Conservation (phyloP, 2,113 vertebrate species). For the Scalopus aquaticus region DNA sequence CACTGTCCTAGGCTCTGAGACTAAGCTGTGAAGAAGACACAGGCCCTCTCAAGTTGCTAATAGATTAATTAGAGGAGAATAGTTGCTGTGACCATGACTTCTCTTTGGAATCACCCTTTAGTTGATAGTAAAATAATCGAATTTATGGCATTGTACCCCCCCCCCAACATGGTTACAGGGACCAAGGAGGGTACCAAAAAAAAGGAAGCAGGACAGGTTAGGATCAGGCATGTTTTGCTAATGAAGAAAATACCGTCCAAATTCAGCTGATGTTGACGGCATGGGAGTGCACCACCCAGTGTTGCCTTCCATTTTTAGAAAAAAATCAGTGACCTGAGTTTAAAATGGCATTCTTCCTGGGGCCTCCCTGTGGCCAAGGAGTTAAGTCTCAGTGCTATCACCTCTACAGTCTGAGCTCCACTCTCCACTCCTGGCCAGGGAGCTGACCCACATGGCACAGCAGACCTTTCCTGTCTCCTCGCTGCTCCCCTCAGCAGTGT, state of each 20-base stretch:
- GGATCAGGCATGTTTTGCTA: not conserved
- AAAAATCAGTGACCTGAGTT: not conserved
- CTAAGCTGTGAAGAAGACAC: not conserved
- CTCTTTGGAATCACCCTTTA: not conserved
- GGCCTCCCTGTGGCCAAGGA: no score
- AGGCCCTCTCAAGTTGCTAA: not conserved
- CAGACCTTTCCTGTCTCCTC: no score
- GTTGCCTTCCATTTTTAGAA: not conserved
- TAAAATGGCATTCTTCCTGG: not conserved
- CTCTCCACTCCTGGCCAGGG: no score
- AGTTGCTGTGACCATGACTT: not conserved
- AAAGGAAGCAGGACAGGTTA: not conserved
- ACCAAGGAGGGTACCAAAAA: not conserved
- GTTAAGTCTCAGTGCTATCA: no score
- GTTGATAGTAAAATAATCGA: not conserved
- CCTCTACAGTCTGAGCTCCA: no score
- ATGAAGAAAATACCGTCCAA: not conserved
- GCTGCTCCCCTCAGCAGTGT: no score
- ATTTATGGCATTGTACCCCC: not conserved
- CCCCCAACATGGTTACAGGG: not conserved
- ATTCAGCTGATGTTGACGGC: not conserved
- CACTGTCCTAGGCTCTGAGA: not conserved
- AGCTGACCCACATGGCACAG: no score
- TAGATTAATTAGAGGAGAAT: not conserved
- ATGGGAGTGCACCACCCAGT: accelerated